Percentiles rank a stretch among this genome's conserved stretches.
These are phyloP conservation scores for Melospiza melodia DNA, from an alignment of 2,113 vertebrate species.

Conservation along the genomic window DNA sequence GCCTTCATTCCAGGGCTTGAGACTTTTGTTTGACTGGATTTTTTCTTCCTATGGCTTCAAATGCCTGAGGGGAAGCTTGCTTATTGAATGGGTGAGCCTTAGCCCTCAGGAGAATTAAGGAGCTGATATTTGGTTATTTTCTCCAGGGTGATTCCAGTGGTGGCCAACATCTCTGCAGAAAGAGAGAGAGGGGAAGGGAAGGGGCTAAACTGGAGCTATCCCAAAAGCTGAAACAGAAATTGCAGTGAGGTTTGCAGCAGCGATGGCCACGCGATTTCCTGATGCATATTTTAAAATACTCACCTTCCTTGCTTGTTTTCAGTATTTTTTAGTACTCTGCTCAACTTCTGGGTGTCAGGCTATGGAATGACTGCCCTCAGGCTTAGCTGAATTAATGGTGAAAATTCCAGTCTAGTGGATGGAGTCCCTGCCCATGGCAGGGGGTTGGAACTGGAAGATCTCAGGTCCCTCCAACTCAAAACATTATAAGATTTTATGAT, in stretches of 20 bases:
- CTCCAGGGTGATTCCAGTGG: neutral
- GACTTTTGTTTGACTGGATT: neutral
- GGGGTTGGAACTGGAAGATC: neutral
- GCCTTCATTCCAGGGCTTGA: neutral
- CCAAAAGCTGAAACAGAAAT: neutral
- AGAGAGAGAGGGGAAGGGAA: neutral
- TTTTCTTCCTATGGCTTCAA: neutral
- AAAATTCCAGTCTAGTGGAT: neutral
- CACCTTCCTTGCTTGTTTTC: neutral
- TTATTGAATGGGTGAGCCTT: neutral
- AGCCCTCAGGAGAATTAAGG: neutral
- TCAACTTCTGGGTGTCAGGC: neutral
- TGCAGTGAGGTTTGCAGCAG: neutral
- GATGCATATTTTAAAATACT: neutral
- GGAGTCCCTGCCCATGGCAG: neutral
- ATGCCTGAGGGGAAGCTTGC: neutral
- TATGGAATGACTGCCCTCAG: neutral
- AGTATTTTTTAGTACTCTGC: neutral
- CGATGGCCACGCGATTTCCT: neutral
- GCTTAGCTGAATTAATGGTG: neutral
- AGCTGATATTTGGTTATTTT: neutral
- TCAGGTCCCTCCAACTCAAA: neutral
- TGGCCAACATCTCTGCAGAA: neutral
- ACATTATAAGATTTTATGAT: neutral
- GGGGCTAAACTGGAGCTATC: neutral